Percentiles rank a stretch among this genome's conserved stretches.
Evolutionary conservation across 2,113 vertebrate species (phyloP).

Genomic region (Tragelaphus strepsiceros): DNA sequence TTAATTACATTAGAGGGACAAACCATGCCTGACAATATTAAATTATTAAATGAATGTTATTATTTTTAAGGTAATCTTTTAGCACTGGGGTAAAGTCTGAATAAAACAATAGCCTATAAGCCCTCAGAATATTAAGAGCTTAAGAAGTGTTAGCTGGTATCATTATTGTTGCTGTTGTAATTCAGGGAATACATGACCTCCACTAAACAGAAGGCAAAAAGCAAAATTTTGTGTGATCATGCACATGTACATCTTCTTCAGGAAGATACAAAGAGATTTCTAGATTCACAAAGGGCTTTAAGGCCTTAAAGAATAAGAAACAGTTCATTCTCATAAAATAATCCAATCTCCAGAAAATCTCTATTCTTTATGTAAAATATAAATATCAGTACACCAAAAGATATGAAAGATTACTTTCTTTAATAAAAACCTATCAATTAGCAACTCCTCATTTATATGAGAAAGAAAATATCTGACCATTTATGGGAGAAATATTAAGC

Average conservation of each 20-base stretch:
- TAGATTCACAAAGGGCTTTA: not conserved
- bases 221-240: not conserved
- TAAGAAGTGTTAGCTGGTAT: not conserved
- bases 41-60: not conserved
- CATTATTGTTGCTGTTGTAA: not conserved
- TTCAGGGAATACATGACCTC: not conserved
- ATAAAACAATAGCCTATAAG: not conserved
- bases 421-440: not conserved
- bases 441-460: not conserved
- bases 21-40: not conserved
- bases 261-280: not conserved
- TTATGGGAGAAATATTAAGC: not conserved
- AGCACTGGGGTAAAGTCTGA: not conserved
- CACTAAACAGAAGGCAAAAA: not conserved
- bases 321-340: constrained; percentile 18
- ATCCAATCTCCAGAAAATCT: not conserved
- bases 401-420: not conserved
- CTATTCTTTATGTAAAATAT: not conserved
- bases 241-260: not conserved
- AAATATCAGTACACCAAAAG: not conserved
- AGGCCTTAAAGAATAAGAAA: not conserved
- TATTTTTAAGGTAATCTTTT: constrained; percentile 23
- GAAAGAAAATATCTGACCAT: not conserved
- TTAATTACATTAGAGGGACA: not conserved
- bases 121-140: not conserved